Base-by-base conservation (phyloP, 2,113 vertebrate genomes). In the Macroglossus sobrinus region DNA sequence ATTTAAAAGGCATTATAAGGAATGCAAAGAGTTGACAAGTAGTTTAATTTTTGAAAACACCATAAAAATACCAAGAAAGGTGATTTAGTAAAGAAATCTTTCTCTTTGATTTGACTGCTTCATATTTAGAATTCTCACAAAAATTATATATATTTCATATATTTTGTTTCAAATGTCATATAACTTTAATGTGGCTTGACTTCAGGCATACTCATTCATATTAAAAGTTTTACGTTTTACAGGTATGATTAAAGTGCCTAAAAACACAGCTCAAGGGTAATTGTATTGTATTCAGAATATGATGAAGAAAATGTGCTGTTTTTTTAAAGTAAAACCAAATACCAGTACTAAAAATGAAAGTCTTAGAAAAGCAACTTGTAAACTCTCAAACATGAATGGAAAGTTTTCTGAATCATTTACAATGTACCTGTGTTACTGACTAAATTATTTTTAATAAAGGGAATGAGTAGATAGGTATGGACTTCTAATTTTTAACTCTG, bases 321-420 rank as follows among this genome's bases (percentile, higher is more conserved):
- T 50, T 50, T 50, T 40, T 15, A 72, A 57, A 45, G 57, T 40
- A 90, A 94, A 97, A 79, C 33, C 94, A 97, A 98, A 95, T 0
- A 0, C 50, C 75, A 93, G 85, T 79, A 1, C 96, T 96, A 91
- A 96, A 98, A 96, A n/a, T 68, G 35, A 15, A 76, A 76, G 7
- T 63, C 40, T 79, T 89, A 95, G 97, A 96, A 97, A 98, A 93
- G 38, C 91, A 97, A 97, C 89, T 98, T 97, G 94, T 96, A 94
- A 96, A 87, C 12, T 95, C 85, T 97, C 91, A 97, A 97, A 96
- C 47, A 92, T 97, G 94, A 98, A 97, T 97, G 84, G 93, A 96
- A 98, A 97, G 95, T 96, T 98, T 93, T 98, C 96, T 93, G 96
- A 96, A 95, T 97, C 91, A 96, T 97, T 96, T 97, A 88, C 87